phyloP scores from a whole-genome alignment of 2,113 vertebrate genomes.

The rabbit (Oryctolagus cuniculus) region mOryCun1.1 NC_091438.1:138866501-138867000 shows the following conservation, averaged over 20 bases:
- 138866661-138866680: background rate
- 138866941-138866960: background rate
- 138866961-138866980: background rate
- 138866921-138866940: background rate
- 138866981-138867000: too few species aligned
- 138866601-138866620: background rate
- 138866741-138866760: fast-evolving
- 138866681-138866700: background rate
- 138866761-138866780: background rate
- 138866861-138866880: background rate
- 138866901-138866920: background rate
- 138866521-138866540: background rate
- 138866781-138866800: background rate
- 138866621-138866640: background rate
- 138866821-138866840: fast-evolving
- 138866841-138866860: background rate
- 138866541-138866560: background rate
- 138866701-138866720: background rate
- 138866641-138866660: background rate
- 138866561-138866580: background rate
- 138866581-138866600: fast-evolving
- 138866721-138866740: background rate
- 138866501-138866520: background rate
- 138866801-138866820: background rate
- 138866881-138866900: background rate